phyloP scores from a whole-genome alignment of 2,113 vertebrate species.

The Falcunculus frontatus region DNA sequence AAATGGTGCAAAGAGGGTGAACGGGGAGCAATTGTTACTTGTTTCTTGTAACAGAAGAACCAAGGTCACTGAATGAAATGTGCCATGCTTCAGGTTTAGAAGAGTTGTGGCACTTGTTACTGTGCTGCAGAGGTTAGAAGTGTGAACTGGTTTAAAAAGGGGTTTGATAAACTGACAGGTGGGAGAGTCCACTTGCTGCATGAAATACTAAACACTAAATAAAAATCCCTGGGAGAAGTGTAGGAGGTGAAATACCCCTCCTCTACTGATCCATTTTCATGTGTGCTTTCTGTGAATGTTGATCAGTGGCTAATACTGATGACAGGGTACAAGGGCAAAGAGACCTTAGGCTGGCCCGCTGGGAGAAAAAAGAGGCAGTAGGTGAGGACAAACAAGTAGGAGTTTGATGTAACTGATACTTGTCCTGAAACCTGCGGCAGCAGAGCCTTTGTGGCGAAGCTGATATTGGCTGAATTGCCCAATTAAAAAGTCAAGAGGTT shows the following conservation, averaged over 20 bases:
- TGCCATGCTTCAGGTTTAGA: neutral
- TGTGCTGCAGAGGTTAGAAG: neutral
- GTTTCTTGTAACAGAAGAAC: neutral
- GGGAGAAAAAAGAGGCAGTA: neutral
- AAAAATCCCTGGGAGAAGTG: neutral
- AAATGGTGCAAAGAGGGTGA: neutral
- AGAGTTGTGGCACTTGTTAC: neutral
- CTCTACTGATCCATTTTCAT: neutral
- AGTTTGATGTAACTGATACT: neutral
- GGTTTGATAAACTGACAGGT: neutral
- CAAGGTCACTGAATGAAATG: neutral
- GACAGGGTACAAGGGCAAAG: neutral
- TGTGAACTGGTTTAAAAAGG: neutral
- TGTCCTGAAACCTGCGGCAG: neutral
- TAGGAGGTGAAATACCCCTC: neutral
- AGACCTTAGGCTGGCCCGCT: neutral
- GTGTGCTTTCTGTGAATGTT: fast-evolving
- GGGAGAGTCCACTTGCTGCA: neutral
- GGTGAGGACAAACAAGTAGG: neutral
- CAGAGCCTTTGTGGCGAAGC: neutral
- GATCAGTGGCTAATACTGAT: neutral
- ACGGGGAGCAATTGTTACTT: neutral
- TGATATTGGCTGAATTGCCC: neutral
- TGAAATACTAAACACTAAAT: neutral
- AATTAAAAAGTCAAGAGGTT: neutral